phyloP scores from a whole-genome alignment of 2,113 vertebrate genomes.

The Eupsittula cactorum region DNA sequence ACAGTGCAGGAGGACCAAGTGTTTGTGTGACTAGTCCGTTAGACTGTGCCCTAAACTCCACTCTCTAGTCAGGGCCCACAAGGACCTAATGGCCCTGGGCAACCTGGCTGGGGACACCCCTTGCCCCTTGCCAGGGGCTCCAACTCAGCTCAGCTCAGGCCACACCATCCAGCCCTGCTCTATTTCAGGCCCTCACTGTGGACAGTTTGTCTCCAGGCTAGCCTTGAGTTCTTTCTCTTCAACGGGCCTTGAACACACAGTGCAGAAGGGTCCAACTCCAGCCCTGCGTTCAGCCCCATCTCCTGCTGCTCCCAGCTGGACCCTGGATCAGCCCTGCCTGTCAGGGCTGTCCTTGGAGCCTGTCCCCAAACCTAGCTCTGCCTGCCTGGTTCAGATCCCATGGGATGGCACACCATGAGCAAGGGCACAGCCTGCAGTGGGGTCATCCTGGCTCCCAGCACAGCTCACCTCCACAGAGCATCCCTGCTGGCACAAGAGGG shows the following conservation, averaged over 20 bases:
- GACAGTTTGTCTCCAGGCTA: background rate
- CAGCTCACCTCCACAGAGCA: background rate
- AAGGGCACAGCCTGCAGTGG: rapidly evolving
- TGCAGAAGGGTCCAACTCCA: background rate
- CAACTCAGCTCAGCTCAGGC: background rate
- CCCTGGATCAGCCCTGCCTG: rapidly evolving
- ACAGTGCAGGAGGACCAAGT: background rate
- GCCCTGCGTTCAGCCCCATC: background rate
- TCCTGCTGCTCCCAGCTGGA: background rate
- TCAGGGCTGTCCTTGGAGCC: background rate
- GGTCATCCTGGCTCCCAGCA: background rate
- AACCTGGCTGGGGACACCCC: background rate
- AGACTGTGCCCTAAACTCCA: rapidly evolving
- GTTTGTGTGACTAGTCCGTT: background rate
- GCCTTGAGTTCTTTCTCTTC: background rate
- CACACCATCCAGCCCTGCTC: rapidly evolving
- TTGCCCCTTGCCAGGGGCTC: rapidly evolving
- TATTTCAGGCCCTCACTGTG: rapidly evolving
- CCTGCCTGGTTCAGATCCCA: background rate
- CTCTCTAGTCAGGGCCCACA: no score
- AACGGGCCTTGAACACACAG: background rate
- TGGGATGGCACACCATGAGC: rapidly evolving
- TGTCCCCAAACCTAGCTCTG: background rate
- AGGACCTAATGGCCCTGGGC: no score
- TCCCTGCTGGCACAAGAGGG: rapidly evolving